phyloP scores from a whole-genome alignment of 2,888 invertebrate genomes.

The Myopa tessellatipennis region DNA sequence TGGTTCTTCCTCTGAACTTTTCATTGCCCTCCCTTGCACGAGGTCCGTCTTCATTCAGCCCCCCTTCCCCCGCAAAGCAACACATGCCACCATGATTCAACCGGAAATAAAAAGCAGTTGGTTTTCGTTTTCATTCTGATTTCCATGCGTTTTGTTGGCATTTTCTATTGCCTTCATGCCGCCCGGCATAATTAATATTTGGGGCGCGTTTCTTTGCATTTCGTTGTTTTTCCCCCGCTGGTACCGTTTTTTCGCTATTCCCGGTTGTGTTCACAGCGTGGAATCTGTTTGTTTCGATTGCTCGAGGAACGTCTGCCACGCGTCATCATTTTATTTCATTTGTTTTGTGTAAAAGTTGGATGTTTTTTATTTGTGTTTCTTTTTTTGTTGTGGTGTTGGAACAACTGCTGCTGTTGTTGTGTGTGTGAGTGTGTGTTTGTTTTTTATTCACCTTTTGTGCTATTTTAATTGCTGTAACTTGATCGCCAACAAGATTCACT shows the following conservation, averaged over 20 bases:
- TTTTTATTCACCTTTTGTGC: neutral
- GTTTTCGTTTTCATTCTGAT: constrained; percentile 32
- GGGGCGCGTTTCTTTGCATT: neutral
- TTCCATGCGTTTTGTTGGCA: constrained; percentile 14
- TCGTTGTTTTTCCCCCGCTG: neutral
- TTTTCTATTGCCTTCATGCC: neutral
- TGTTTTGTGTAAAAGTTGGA: neutral
- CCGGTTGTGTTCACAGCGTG: neutral
- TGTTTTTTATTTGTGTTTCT: neutral
- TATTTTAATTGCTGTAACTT: neutral
- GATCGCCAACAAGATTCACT: constrained; percentile 6
- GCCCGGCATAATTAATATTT: constrained; percentile 16
- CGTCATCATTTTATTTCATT: neutral
- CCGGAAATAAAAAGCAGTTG: constrained; percentile 53
- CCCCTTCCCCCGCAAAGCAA: neutral
- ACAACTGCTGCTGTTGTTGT: neutral
- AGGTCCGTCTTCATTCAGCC: neutral
- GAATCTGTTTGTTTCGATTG: neutral
- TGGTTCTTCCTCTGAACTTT: neutral
- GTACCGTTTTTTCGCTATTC: neutral
- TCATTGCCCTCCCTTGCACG: too few relatives aligned
- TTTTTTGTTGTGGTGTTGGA: neutral
- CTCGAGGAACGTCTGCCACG: neutral
- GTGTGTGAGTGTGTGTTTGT: neutral
- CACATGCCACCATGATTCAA: neutral